Conservation (phyloP, 1,140 invertebrate genomes). For the Asobara japonica region DNA sequence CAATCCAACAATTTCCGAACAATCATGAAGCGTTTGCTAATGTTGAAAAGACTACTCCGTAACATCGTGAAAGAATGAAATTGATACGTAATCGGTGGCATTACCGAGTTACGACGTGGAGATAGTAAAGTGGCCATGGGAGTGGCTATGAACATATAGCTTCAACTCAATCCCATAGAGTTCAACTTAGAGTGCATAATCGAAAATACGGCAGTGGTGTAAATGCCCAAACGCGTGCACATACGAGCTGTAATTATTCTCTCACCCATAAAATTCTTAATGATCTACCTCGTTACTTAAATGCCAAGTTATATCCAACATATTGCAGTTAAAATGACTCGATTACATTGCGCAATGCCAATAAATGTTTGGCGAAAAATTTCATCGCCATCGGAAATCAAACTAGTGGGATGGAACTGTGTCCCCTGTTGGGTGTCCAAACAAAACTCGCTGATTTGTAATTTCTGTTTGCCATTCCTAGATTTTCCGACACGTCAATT, state of each 20-base stretch:
- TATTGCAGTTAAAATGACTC: background rate
- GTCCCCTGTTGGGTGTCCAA: too few species aligned
- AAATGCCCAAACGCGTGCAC: constrained; percentile 32
- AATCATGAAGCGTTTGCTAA: background rate
- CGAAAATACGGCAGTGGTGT: background rate
- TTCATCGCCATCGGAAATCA: background rate
- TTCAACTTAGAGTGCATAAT: background rate
- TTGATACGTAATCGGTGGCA: constrained; percentile 35
- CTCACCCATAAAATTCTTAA: constrained; percentile 24
- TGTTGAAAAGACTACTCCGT: background rate
- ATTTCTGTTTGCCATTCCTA: too few species aligned
- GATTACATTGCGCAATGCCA: background rate
- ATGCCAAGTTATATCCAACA: constrained; percentile 17
- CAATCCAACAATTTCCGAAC: constrained; percentile 1
- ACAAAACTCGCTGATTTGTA: too few species aligned
- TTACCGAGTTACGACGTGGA: constrained; percentile 32
- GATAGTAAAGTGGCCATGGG: constrained; percentile 24
- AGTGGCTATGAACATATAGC: constrained; percentile 22
- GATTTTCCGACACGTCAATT: too few species aligned
- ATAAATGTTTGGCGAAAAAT: background rate
- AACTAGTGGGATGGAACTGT: background rate
- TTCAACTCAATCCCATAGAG: background rate
- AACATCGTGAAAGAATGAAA: constrained; percentile 15
- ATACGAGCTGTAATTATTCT: constrained; percentile 25
- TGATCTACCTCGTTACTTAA: constrained; percentile 19